Evolutionary conservation across 2,797 vertebrate species (phyloP), one percentile per base, ranked within the genome.

Genomic region (Chaenodraco wilsoni): DNA sequence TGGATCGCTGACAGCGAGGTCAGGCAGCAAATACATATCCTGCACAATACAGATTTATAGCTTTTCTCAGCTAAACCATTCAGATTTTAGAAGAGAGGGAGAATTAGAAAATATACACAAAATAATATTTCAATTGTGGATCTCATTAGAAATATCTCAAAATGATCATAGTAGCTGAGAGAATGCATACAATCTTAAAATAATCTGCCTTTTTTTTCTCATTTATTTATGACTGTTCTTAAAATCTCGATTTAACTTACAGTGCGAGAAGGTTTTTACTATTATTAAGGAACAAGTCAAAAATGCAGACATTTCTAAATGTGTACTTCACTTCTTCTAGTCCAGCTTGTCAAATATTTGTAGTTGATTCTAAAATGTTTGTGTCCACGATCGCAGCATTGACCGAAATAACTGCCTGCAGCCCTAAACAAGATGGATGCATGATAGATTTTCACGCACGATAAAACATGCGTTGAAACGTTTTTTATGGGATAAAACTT

Each of bases 21-120:
- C 56, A 66, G 56, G 66, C 33, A 27, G 37, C 27, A 61, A 37
- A 17, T 46, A 19, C 13, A 48, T 58, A 45, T 54, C 17, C 27
- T 9, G 52, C 7, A 4, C 21, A n/a, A 15, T 33, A 6, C 3
- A 55, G 16, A n/a, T 48, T 11, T 58, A 14, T 48, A 21, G 40
- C 23, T 37, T 27, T 45, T 40, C 10, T 23, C 15, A 27, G 37
- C 14, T 4, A 16, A 48, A 57, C 9, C 33, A 37, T 37, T 37
- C 33, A 37, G 33, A 9, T 37, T 37, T 37, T 37, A 37, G 33
- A 37, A 37, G 33, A 37, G 4, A 27, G 4, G n/a, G n/a, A 27
- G 27, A 27, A 27, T 27, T 27, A 27, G 27, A 27, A 27, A 27
- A 27, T 27, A 27, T 27, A 27, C 27, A 27, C 27, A 27, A 27